Evolutionary conservation across 2,797 vertebrate species (phyloP), one percentile per base, ranked within the genome.

Genomic region (Phrynocephalus forsythii): DNA sequence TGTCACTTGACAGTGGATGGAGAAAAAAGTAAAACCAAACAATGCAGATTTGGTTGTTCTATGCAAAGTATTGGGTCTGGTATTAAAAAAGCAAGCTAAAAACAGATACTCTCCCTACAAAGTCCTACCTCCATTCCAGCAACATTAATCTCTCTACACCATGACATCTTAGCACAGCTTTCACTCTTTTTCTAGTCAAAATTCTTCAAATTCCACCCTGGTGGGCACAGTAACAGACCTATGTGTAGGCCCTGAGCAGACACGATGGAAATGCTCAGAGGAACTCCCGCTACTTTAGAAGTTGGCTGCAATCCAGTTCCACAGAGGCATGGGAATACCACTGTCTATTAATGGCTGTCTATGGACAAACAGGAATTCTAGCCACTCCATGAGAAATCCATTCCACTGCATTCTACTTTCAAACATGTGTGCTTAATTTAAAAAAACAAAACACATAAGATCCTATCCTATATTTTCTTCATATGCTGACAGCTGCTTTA

Each of bases 261-360:
- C 8, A 52, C 56, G 84, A 87, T 0, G 1, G 66, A 79, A 79
- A 73, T 48, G 86, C 67, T 38, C 85, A 60, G 84, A 95, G 84
- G 95, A 96, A 79, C 79, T 91, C 91, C 92, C 93, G 92, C 85
- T 92, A 91, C 92, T 93, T 85, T 79, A 83, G 82, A 26, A 63
- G 48, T 60, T 83, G 75, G 67, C 52, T 72, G 50, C 66, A 24
- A 13, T 63, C 11, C 56, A 81, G 8, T 52, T 20, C 24, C 11
- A 50, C 9, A 50, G 6, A 50, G 16, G 76, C n/a, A 56, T 63
- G 11, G 13, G 52, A 20, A 50, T 79, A 16, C 38, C 28, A 33
- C 2, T 44, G 67, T 15, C 15, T 66, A 50, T 66, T 16, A 82
- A 60, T 26, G 22, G 24, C 18, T 26, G 22, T 60, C 82, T 33